Evolutionary conservation across 2,797 vertebrate genomes (phyloP), one percentile per base, ranked within the genome.

Genomic region (Pangasius krempfi): DNA sequence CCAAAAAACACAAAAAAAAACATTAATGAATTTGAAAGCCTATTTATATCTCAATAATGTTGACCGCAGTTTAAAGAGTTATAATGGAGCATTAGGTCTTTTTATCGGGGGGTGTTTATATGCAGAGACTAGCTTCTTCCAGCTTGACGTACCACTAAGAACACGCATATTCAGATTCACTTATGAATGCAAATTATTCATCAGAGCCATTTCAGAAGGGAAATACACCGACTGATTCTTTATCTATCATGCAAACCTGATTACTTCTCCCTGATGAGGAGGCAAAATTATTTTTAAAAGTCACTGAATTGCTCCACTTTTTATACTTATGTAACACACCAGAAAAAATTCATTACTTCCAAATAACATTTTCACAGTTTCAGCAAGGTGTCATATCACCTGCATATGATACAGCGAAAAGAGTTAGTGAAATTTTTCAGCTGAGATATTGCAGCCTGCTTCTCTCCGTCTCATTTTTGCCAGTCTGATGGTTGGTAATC

Each of bases 401-500:
- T 58, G 22, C 64, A 70, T 13, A 70, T 5, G 5, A 72, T 70
- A 68, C 2, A 85, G n/a, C 27, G 8, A 82, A 82, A 81, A 60
- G 12, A 12, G 52, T 82, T 27, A 33, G 56, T 50, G 40, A 86
- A 86, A 79, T 78, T 78, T 44, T 60, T 47, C 40, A n/a, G 52
- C 33, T 76, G 10, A 66, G 44, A 47, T 70, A n/a, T 16, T 68
- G 10, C 56, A 1, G 37, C 37, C 52, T 86, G 52, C 37, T 56
- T 50, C 44, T 52, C 47, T 88, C 50, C 13, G 33, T n/a, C 64
- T 62, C 37, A 37, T 76, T 84, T 89, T 52, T 86, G 27, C 68
- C 52, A 83, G 75, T 83, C 25, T 78, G 64, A 72, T 60, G 66
- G 18, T 20, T 91, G 90, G 78, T 94, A 94, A 95, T 95, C 91